Evolutionary conservation across 2,888 invertebrate species (phyloP).

Genomic region (Pteria penguin): DNA sequence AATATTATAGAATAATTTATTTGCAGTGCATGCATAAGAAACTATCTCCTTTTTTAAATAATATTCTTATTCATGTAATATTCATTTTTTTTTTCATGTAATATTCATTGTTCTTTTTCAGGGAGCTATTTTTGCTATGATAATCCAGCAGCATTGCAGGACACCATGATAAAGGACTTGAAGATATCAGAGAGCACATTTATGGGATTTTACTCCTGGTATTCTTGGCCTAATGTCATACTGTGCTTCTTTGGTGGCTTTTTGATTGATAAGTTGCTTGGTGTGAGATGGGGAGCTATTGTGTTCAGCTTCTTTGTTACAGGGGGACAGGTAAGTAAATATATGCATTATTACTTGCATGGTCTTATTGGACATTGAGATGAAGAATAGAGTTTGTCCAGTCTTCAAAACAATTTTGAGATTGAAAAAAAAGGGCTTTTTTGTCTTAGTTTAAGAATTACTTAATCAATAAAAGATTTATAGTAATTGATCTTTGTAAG

Average conservation of each 20-base stretch:
- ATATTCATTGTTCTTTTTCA: slow-evolving; percentile 78
- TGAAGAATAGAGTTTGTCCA: too few species aligned
- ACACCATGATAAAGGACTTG: slow-evolving; percentile 90
- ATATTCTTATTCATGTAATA: background rate
- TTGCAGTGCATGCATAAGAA: background rate
- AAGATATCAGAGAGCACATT: slow-evolving; percentile 90
- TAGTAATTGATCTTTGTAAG: too few species aligned
- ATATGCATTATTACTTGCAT: too few species aligned
- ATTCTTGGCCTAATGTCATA: slow-evolving; percentile 98
- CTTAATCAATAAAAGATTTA: too few species aligned
- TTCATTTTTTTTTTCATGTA: too few species aligned
- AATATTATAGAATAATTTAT: background rate
- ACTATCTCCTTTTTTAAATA: background rate
- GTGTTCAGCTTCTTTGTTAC: slow-evolving; percentile 94
- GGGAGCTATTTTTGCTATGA: slow-evolving; percentile 99
- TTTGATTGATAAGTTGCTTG: slow-evolving; percentile 96
- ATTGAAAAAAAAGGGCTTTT: too few species aligned
- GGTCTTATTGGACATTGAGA: too few species aligned
- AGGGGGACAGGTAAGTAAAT: slow-evolving; percentile 88
- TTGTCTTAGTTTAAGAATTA: too few species aligned
- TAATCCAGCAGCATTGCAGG: slow-evolving; percentile 95
- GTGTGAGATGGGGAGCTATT: slow-evolving; percentile 93
- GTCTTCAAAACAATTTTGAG: too few species aligned
- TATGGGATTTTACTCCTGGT: slow-evolving; percentile 92
- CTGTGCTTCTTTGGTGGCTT: slow-evolving; percentile 98